Percentiles rank a stretch among this genome's conserved stretches.
Conservation (phyloP, 1,140 invertebrate species). For the Colletes latitarsis region DNA sequence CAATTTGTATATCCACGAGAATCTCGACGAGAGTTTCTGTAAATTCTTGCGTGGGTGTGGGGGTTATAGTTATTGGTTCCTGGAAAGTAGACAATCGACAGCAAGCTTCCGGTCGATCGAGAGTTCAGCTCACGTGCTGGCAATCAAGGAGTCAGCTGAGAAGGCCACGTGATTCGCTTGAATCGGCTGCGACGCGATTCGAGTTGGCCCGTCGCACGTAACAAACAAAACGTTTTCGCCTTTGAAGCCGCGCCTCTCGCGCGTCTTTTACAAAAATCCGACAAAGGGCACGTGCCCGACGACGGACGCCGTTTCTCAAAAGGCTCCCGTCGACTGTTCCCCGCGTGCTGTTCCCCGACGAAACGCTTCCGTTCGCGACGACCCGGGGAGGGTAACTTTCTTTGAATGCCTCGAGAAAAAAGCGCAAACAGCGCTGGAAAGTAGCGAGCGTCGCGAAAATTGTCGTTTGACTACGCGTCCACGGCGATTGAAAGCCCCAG, state of each 20-base stretch:
- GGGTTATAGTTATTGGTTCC: not conserved
- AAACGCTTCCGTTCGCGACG: not conserved
- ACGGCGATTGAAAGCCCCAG: too few relatives aligned
- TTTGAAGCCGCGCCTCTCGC: constrained; percentile 19
- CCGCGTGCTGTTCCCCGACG: constrained; percentile 8
- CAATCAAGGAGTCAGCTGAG: constrained; percentile 39
- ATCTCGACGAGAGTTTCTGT: too few relatives aligned
- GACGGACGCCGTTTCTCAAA: not conserved
- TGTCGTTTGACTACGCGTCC: not conserved
- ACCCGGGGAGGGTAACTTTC: not conserved
- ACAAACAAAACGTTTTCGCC: constrained; percentile 22
- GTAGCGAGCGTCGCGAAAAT: not conserved
- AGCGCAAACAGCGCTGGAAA: not conserved
- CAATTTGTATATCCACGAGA: too few relatives aligned
- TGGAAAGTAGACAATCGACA: not conserved
- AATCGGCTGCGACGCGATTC: not conserved
- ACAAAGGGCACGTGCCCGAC: constrained; percentile 39
- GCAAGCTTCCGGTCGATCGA: not conserved
- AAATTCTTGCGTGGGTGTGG: too few relatives aligned
- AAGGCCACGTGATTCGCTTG: constrained; percentile 33
- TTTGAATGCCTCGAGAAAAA: not conserved
- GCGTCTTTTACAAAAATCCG: constrained; percentile 21
- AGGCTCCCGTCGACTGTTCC: not conserved
- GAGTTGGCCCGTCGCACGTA: constrained; percentile 25
- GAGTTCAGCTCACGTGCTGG: constrained; percentile 31